A percentile compares a stretch with the other conserved stretches of the same genome.
These are phyloP conservation scores for Catharus fuscescens DNA, from an alignment of 2,113 vertebrate species.

Conservation along the genomic window DNA sequence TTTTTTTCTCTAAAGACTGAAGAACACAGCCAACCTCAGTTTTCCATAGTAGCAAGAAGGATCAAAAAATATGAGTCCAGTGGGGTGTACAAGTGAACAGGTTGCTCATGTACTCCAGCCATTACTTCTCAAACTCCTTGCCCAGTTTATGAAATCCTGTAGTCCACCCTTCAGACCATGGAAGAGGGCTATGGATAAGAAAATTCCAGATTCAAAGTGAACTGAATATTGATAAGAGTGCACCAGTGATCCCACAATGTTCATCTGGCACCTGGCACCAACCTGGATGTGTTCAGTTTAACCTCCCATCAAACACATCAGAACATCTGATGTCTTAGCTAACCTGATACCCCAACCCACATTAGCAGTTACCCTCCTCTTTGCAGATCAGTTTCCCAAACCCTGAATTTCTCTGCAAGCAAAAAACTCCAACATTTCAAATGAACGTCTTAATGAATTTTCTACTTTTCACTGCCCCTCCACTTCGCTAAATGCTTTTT, in stretches of 20 bases:
- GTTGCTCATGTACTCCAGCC: not conserved
- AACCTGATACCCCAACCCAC: not conserved
- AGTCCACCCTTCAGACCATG: not conserved
- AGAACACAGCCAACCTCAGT: not conserved
- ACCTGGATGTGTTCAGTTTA: not conserved
- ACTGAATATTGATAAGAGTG: not conserved
- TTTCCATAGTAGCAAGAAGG: not conserved
- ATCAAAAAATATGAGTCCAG: not conserved
- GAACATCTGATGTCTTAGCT: not conserved
- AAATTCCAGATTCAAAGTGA: not conserved
- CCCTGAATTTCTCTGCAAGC: not conserved
- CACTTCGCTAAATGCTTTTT: not conserved
- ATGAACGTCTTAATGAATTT: not conserved
- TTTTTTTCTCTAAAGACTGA: not conserved
- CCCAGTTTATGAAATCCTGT: not conserved
- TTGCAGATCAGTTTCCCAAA: not conserved
- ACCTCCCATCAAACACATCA: not conserved
- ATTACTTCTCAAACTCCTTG: not conserved
- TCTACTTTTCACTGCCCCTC: not conserved
- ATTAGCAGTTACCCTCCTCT: not conserved
- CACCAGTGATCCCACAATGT: not conserved
- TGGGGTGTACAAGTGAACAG: fast-evolving
- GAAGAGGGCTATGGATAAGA: not conserved
- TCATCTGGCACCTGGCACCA: not conserved
- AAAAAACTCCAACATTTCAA: not conserved